Evolutionary conservation across 2,888 invertebrate genomes (phyloP).

Genomic region (Xestia xanthographa): DNA sequence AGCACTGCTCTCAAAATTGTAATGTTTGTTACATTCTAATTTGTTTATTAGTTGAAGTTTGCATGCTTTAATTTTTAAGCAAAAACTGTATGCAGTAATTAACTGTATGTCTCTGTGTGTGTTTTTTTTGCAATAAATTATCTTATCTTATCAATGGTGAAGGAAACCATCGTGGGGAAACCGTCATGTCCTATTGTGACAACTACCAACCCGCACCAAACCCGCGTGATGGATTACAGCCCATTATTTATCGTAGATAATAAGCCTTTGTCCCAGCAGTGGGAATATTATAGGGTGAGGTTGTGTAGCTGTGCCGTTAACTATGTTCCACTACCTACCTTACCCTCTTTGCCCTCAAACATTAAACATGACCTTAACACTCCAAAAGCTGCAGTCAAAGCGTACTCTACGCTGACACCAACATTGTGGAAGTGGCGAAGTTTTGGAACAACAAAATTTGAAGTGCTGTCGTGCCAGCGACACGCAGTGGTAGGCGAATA

Average conservation of each 20-base stretch:
- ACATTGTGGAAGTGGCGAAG: neutral
- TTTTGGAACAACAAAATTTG: neutral
- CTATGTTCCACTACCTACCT: neutral
- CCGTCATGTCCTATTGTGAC: neutral
- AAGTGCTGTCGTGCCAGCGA: neutral
- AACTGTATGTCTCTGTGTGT: no score
- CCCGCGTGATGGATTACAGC: neutral
- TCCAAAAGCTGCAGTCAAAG: neutral
- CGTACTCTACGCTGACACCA: neutral
- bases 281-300: neutral
- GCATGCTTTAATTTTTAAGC: no score
- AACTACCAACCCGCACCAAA: neutral
- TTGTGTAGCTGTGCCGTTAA: neutral
- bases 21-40: no score
- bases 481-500: neutral
- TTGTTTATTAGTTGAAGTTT: no score
- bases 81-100: no score
- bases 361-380: neutral
- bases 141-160: neutral
- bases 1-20: neutral
- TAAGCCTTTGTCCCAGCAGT: neutral
- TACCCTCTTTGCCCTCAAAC: neutral
- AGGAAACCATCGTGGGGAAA: neutral
- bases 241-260: neutral
- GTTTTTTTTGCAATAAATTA: no score